These are phyloP conservation scores for Odocoileus virginianus DNA, from an alignment of 2,113 vertebrate genomes.

Conservation along the genomic window DNA sequence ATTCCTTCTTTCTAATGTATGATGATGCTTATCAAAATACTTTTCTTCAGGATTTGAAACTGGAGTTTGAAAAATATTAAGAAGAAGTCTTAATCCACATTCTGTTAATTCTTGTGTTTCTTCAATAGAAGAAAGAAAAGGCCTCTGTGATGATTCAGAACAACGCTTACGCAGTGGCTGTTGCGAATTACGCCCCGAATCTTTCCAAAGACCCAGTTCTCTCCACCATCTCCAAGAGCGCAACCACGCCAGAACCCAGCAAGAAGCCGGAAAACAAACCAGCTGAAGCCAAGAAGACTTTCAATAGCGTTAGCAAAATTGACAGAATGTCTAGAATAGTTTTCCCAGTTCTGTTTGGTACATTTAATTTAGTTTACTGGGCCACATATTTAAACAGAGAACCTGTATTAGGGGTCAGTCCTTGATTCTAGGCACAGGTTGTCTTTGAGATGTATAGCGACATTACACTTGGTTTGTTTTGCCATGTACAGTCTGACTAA, in stretches of 20 bases:
- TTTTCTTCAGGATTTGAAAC: conserved; percentile 25
- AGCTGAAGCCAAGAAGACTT: conserved; percentile 95
- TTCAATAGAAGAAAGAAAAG: conserved; percentile 95
- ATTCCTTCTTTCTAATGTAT: neutral
- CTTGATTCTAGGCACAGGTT: conserved; percentile 83
- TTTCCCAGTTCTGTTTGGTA: conserved; percentile 96
- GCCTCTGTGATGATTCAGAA: conserved; percentile 96
- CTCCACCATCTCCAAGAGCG: conserved; percentile 96
- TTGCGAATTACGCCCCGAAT: conserved; percentile 97
- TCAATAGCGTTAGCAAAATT: conserved; percentile 99
- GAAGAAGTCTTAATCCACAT: neutral
- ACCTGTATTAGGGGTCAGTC: conserved; percentile 93
- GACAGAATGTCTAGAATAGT: conserved; percentile 99
- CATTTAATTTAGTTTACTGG: conserved; percentile 98
- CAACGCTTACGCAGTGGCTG: conserved; percentile 97
- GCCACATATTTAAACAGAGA: conserved; percentile 98
- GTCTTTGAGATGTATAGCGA: conserved; percentile 73
- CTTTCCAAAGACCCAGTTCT: conserved; percentile 95
- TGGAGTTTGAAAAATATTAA: neutral
- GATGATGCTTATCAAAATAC: neutral
- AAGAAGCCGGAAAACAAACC: conserved; percentile 90
- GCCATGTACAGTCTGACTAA: conserved; percentile 92
- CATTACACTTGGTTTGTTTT: conserved; percentile 84
- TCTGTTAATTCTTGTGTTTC: conserved; percentile 70
- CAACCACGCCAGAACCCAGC: conserved; percentile 84